These are phyloP conservation scores for Nephrotoma guestfalica DNA, from an alignment of 2,888 invertebrate species.

Conservation along the genomic window DNA sequence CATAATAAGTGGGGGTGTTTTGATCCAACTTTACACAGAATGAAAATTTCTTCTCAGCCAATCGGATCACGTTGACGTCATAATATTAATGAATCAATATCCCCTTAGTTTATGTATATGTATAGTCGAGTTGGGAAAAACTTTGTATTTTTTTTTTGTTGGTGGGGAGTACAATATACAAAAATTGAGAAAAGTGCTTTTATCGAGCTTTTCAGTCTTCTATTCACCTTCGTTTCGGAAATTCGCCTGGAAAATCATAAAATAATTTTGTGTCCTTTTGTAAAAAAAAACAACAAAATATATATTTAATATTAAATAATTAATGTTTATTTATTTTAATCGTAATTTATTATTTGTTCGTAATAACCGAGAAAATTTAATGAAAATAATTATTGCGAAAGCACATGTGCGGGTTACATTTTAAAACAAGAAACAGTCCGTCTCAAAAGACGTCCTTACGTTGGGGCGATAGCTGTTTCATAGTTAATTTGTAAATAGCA, in stretches of 20 bases:
- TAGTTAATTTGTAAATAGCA: constrained; percentile 12
- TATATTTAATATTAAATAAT: not conserved
- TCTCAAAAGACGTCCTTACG: constrained; percentile 92
- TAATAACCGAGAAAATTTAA: not conserved
- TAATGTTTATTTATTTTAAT: not conserved
- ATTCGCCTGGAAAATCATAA: not conserved
- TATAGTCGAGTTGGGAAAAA: not conserved
- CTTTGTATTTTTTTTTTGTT: not conserved
- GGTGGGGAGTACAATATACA: not conserved
- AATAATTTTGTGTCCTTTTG: not conserved
- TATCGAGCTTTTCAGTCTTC: not conserved
- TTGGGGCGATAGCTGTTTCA: constrained; percentile 84
- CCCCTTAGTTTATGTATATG: not conserved
- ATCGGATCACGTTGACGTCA: not conserved
- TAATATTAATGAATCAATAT: not conserved
- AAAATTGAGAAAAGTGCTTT: not conserved
- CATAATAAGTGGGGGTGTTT: constrained; percentile 4
- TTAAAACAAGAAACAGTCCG: constrained; percentile 92
- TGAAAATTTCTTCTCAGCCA: not conserved
- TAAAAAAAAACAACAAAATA: not conserved
- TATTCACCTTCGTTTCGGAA: not conserved
- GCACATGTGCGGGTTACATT: constrained; percentile 91
- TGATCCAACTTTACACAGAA: not conserved
- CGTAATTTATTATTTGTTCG: not conserved
- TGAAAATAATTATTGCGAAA: constrained; percentile 7